Percentiles rank a stretch among this genome's conserved stretches.
Evolutionary conservation across 2,888 invertebrate genomes (phyloP).

Genomic region (Liodrosophila aerea): DNA sequence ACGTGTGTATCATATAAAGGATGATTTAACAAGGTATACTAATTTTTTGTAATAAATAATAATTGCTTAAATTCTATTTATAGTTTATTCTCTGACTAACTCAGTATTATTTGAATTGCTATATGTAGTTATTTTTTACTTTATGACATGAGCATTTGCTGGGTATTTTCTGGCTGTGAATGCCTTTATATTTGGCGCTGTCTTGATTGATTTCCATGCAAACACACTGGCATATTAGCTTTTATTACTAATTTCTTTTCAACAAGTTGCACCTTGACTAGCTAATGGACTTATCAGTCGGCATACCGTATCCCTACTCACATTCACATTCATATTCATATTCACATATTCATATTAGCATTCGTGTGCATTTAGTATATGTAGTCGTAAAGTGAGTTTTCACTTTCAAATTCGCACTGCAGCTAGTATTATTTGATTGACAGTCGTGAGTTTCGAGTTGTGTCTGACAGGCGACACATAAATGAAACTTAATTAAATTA

Average conservation of each 20-base stretch:
- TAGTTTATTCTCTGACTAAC: no score
- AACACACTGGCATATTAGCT: conserved; percentile 60
- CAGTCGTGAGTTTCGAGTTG: conserved; percentile 57
- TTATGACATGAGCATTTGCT: background rate
- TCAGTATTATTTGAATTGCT: no score
- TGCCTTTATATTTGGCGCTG: fast-evolving
- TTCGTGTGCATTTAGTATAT: conserved; percentile 15
- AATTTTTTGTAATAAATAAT: no score
- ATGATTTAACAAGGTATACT: no score
- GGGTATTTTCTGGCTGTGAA: conserved; percentile 25
- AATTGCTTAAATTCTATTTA: no score
- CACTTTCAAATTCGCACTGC: conserved; percentile 67
- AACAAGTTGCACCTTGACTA: conserved; percentile 40
- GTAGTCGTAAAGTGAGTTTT: conserved; percentile 47
- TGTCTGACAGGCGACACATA: conserved; percentile 62
- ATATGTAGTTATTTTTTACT: no score
- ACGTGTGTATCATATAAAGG: no score
- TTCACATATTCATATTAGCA: conserved; percentile 13
- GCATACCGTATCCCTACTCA: conserved; percentile 25
- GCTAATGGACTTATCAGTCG: background rate
- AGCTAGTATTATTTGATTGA: conserved; percentile 66
- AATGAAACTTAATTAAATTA: conserved; percentile 71
- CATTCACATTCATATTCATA: conserved; percentile 15
- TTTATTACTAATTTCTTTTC: conserved; percentile 59
- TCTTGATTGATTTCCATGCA: conserved; percentile 70